A percentile compares a stretch with the other conserved stretches of the same genome.
phyloP scores from a whole-genome alignment of 2,797 vertebrate species.

The Heterohyrax brucei region DNA sequence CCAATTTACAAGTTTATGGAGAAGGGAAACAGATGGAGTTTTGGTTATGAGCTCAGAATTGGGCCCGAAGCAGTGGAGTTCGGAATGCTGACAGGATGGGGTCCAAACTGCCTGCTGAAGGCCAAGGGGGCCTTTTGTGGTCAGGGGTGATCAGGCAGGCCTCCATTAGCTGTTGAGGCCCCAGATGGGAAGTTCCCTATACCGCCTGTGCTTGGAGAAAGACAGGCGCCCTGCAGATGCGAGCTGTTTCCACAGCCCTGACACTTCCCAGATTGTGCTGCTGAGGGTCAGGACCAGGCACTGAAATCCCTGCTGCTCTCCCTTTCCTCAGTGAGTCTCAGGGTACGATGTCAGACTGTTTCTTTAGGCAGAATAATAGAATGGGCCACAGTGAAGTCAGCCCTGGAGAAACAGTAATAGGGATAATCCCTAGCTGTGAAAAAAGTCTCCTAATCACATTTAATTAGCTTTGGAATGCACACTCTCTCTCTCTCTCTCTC shows the following conservation, averaged over 20 bases:
- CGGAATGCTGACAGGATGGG: conserved; percentile 54
- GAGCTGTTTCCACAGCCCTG: conserved; percentile 62
- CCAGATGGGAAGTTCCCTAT: neutral
- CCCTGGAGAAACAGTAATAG: conserved; percentile 8
- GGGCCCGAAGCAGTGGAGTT: neutral
- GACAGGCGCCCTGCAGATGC: conserved; percentile 66
- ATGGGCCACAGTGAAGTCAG: neutral
- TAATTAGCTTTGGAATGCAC: conserved; percentile 42
- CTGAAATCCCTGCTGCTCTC: conserved; percentile 40
- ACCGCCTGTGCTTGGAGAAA: neutral
- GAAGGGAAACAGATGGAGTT: conserved; percentile 42
- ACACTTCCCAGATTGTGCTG: conserved; percentile 70
- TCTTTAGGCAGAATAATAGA: conserved; percentile 39
- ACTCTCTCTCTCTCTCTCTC: neutral
- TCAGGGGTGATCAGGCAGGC: conserved; percentile 4
- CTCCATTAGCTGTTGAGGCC: conserved; percentile 17
- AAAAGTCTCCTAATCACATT: conserved; percentile 19
- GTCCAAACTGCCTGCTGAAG: conserved; percentile 68
- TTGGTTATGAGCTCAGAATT: conserved; percentile 64
- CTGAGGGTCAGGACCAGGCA: neutral
- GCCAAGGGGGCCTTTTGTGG: conserved; percentile 66
- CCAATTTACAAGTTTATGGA: neutral
- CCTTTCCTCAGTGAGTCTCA: conserved; percentile 5
- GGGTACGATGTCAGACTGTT: conserved; percentile 2
- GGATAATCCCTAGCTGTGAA: conserved; percentile 55